Base-by-base conservation (phyloP, 1,140 invertebrate genomes). In the Fopius arisanus region DNA sequence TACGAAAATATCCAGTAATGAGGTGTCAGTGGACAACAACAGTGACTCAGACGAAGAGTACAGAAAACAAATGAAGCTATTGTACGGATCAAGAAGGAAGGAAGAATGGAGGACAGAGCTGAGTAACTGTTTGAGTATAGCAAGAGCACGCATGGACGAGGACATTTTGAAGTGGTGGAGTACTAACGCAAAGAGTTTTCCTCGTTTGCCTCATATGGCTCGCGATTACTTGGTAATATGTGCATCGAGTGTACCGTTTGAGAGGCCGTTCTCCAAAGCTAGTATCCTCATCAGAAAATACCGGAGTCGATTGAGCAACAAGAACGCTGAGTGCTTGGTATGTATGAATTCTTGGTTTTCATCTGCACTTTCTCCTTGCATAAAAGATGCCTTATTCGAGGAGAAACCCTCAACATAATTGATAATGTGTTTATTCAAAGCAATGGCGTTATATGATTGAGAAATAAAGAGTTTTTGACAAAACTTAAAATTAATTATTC, bases 311-410 rank as follows among this genome's bases (percentile, higher is more conserved):
- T 26, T 71, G 29, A 71, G 69, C 31, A 62, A 71, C 16, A 21
- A 70, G 6, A 70, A 70, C 16, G 43, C 31, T n/a, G 68, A 70
- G 29, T 28, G 7, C 33, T 54, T 70, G n/a, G 10, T 70, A 9
- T 70, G 48, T 16, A 16, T 70, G 9, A 70, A 70, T 59, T 70
- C 68, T 9, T 70, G 68, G 68, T 70, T 70, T 59, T 37, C 33
- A 37, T 37, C 33, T 37, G 5, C 33, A 37, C 5, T 37, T 4
- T 4, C 33, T 37, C 33, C 33, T 6, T 6, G 33, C 40, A 10
- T 43, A 43, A 43, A 43, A 43, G 40, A 43, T 43, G 12, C 40
- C 4, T 43, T 43, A 43, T 43, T 43, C 4, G 40, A 43, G 14
- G 12, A 43, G n/a, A 43, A 43, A 43, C 4, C 9, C 12, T 43